Percentiles rank a stretch among this genome's conserved stretches.
These are phyloP conservation scores for Liposcelis brunnea DNA, from an alignment of 2,888 invertebrate species.

Conservation along the genomic window DNA sequence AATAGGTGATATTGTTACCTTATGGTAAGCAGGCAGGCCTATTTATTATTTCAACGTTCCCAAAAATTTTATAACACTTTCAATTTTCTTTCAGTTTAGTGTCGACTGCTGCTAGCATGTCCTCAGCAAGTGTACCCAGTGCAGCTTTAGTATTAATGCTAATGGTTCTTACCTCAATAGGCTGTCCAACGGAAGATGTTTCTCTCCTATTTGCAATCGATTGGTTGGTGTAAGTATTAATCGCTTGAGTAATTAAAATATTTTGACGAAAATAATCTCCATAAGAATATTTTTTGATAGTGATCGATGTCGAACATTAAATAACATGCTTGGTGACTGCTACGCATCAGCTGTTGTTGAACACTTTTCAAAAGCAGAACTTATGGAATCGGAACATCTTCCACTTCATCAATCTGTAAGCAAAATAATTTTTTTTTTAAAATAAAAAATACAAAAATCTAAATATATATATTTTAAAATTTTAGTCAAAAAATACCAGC, in stretches of 20 bases:
- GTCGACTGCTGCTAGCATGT: constrained; percentile 73
- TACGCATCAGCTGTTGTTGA: constrained; percentile 76
- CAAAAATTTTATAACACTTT: background rate
- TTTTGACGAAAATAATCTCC: no score
- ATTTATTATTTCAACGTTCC: background rate
- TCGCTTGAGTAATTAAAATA: background rate
- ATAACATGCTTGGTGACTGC: constrained; percentile 76
- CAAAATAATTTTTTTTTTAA: no score
- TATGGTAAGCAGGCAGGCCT: constrained; percentile 55
- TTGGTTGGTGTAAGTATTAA: constrained; percentile 68
- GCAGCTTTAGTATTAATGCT: constrained; percentile 66
- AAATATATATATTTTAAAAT: background rate
- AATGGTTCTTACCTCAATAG: constrained; percentile 65
- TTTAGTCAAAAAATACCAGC: background rate
- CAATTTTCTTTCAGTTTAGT: constrained; percentile 39
- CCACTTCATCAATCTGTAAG: no score
- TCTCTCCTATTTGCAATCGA: constrained; percentile 71
- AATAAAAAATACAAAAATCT: no score
- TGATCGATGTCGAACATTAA: constrained; percentile 70
- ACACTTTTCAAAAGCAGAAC: constrained; percentile 61
- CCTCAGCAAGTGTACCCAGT: constrained; percentile 73
- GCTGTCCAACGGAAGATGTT: constrained; percentile 65
- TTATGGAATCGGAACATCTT: constrained; percentile 34
- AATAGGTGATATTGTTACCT: constrained; percentile 69
- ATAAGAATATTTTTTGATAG: constrained; percentile 29